Percentiles rank a stretch among this genome's conserved stretches.
Evolutionary conservation across 2,797 vertebrate genomes (phyloP).

Genomic region (Macroramphosus scolopax): DNA sequence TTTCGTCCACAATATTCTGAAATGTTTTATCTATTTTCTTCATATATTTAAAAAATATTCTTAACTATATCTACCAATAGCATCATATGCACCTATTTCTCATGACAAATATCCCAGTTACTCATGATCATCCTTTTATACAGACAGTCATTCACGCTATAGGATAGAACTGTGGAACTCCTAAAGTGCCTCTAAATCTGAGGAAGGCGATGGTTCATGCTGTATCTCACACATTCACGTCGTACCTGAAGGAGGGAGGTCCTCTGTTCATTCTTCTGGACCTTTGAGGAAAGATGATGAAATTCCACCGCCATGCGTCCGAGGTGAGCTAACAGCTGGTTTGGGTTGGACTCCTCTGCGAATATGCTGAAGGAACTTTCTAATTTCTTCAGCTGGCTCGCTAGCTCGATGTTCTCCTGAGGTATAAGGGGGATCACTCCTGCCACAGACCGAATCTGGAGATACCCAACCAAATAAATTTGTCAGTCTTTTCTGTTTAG

Average conservation of each 20-base stretch:
- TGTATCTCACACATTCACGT: not conserved
- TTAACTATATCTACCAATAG: too few relatives aligned
- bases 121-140: too few relatives aligned
- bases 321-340: conserved; percentile 90
- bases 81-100: too few relatives aligned
- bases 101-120: too few relatives aligned
- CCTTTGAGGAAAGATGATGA: conserved; percentile 94
- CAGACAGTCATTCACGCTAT: too few relatives aligned
- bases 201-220: too few relatives aligned
- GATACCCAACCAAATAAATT: conserved; percentile 38
- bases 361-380: conserved; percentile 94
- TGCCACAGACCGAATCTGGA: conserved; percentile 62
- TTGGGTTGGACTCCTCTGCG: conserved; percentile 91
- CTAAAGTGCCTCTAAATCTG: too few relatives aligned
- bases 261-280: conserved; percentile 95
- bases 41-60: too few relatives aligned
- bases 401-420: conserved; percentile 86
- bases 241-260: conserved; percentile 93
- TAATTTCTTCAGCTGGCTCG: conserved; percentile 89
- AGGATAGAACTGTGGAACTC: too few relatives aligned
- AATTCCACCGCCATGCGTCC: conserved; percentile 98
- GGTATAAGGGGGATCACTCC: conserved; percentile 69
- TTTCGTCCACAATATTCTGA: too few relatives aligned
- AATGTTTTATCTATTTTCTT: too few relatives aligned
- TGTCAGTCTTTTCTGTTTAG: conserved; percentile 18